Conservation (phyloP, 1,140 invertebrate genomes). For the Chironomus striatipennis region DNA sequence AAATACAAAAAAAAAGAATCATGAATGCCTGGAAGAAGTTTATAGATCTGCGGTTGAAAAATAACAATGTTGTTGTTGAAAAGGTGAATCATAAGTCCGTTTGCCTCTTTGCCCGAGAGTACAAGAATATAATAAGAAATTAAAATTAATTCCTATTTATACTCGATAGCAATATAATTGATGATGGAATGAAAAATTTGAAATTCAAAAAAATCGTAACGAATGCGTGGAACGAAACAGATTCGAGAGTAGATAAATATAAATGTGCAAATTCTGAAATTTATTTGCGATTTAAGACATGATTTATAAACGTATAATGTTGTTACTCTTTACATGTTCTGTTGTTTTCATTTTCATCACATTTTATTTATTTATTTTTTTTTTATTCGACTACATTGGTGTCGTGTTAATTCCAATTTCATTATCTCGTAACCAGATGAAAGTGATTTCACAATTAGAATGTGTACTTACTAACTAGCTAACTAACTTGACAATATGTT, state of each 20-base stretch:
- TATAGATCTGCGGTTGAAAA: neutral
- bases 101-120: neutral
- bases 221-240: slow-evolving; percentile 37
- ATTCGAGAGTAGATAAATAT: neutral
- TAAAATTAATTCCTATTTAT: neutral
- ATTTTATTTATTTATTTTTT: neutral
- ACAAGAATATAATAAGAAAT: too few relatives aligned
- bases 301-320: neutral
- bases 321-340: neutral
- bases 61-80: neutral
- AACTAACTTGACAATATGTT: too few relatives aligned
- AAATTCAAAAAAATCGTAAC: slow-evolving; percentile 34
- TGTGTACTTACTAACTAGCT: too few relatives aligned
- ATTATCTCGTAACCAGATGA: too few relatives aligned
- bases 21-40: neutral
- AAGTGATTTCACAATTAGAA: too few relatives aligned
- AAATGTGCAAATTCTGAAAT: neutral
- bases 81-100: slow-evolving; percentile 15
- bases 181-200: neutral
- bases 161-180: too few relatives aligned
- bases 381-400: neutral
- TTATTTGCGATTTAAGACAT: slow-evolving; percentile 1
- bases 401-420: too few relatives aligned
- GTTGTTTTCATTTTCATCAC: neutral
- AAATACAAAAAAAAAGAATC: neutral